Conservation (phyloP, 92 coral and sea anemone genomes). For the Bergia sp. region DNA sequence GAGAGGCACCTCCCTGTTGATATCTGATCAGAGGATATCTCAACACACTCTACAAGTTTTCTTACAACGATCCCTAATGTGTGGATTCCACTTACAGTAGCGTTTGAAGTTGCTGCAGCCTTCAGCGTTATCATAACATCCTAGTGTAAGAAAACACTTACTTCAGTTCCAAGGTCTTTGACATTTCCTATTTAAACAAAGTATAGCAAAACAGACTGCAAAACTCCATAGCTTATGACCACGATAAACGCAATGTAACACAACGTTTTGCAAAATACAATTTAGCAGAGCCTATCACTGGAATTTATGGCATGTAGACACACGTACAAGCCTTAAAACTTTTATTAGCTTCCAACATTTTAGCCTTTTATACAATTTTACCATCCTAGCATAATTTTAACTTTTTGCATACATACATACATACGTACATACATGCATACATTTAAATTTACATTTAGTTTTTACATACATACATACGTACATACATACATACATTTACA, state of each 20-base stretch:
- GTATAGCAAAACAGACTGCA: not conserved
- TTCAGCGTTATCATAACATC: constrained; percentile 10
- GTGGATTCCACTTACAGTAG: constrained; percentile 30
- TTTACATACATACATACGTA: not conserved
- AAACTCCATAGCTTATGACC: no score
- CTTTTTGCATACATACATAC: not conserved
- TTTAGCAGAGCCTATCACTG: no score
- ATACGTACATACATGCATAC: not conserved
- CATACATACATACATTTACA: not conserved
- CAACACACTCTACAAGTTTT: constrained; percentile 22
- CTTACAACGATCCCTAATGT: constrained; percentile 24
- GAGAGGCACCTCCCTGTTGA: not conserved
- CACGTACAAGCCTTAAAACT: no score
- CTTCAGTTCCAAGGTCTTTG: not conserved
- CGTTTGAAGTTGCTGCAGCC: constrained; percentile 4
- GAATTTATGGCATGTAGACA: no score
- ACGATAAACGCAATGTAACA: no score
- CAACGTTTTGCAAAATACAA: no score
- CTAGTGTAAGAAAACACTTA: not conserved
- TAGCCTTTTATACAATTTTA: no score
- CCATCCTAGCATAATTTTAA: no score
- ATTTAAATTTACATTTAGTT: not conserved
- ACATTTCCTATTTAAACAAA: not conserved
- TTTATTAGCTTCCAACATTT: no score
- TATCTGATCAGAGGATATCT: not conserved